phyloP scores from a whole-genome alignment of 2,797 vertebrate genomes.

The Hylomyscus alleni region DNA sequence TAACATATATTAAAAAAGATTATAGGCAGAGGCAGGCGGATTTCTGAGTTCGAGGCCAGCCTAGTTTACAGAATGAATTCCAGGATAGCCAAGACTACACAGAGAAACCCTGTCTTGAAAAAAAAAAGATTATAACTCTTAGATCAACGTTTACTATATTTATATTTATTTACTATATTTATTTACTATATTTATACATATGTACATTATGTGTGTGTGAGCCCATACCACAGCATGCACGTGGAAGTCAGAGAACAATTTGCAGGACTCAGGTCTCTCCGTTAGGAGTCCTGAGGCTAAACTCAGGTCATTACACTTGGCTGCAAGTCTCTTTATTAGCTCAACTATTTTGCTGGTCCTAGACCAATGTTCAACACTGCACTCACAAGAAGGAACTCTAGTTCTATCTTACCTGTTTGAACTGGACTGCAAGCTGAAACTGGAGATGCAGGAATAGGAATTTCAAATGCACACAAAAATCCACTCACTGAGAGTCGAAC shows the following conservation, averaged over 20 bases:
- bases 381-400: constrained; percentile 10
- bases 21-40: not conserved
- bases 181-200: not conserved
- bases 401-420: constrained; percentile 91
- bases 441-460: constrained; percentile 96
- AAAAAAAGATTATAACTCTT: not conserved
- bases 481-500: constrained; percentile 96
- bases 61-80: too few relatives aligned
- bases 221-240: not conserved
- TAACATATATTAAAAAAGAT: not conserved
- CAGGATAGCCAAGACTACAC: too few relatives aligned
- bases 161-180: not conserved
- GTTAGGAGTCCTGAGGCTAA: not conserved
- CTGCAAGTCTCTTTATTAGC: not conserved
- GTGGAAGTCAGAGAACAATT: not conserved
- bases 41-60: too few relatives aligned
- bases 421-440: constrained; percentile 92
- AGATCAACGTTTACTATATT: not conserved
- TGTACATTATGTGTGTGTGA: not conserved
- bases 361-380: constrained; percentile 41
- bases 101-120: too few relatives aligned
- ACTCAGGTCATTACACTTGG: not conserved
- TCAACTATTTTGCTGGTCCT: not conserved
- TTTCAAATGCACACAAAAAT: constrained; percentile 97
- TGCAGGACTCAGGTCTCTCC: not conserved